Evolutionary conservation across 92 coral and sea anemone genomes (phyloP), one percentile per base, ranked within the genome.

Genomic region (Porites cylindrica): DNA sequence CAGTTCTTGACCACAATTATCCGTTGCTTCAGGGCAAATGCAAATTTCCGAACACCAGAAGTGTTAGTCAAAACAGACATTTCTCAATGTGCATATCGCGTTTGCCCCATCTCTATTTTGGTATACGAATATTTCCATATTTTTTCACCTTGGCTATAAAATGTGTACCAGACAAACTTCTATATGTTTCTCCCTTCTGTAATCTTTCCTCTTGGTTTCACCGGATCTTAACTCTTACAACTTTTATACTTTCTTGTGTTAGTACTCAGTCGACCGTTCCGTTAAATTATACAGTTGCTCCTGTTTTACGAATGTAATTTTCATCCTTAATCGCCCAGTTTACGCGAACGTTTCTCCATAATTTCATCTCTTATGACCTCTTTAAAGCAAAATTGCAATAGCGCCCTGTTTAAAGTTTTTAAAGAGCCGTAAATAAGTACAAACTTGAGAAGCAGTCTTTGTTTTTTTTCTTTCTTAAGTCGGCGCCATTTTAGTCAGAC

Each of bases 1-100:
- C 59, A 19, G 21, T 74, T 51, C 72, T 83, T 21, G 63, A 73
- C 87, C 81, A 60, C 87, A 83, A 63, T 66, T n/a, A 17, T 50
- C 32, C 21, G 12, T 21, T 60, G 72, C 87, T 83, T 61, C 72
- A 83, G 87, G 87, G 81, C 61, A 74, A 83, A 83, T 83, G 87
- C 87, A 83, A 83, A 83, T 83, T 83, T 70, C 23, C 65, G 26
- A 73, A 50, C 24, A 2, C 76, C 56, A 72, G 11, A 17, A 70
- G 75, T 17, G 16, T 70, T 8, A 70, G 75, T 43, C 72, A 17
- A 68, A 21, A 68, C 72, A 68, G 61, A 10, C 61, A 10, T 10
- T 16, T 21, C 14, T 21, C 1, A 10, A 68, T 29, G 32, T 38
- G 5, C 47, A 21, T 21, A 2, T 23, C 47, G 14, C 16, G 26